Base-by-base conservation (phyloP, 1,140 invertebrate genomes). In the Camponotus floridanus region DNA sequence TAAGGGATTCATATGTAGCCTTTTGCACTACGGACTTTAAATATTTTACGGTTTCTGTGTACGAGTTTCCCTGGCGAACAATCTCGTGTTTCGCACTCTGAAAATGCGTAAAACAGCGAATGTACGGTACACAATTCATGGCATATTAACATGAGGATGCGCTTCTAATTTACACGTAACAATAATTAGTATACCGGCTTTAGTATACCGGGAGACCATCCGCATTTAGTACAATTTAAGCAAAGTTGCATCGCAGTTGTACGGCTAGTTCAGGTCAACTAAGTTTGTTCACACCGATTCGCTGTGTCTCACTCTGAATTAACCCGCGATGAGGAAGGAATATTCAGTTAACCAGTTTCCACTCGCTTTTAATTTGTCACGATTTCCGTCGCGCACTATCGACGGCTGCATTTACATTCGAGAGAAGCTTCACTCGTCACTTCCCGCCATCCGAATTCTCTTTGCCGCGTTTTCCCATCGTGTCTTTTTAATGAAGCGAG, bases 291-390 rank as follows among this genome's bases (percentile, higher is more conserved):
- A 9, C 48, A 18, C 51, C 51, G 65, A 81, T 81, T 61, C 26
- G 51, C 68, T 26, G 5, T 33, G 13, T 81, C 67, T 39, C 57
- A 18, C 42, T 36, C 18, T 26, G 48, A 11, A 81, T 81, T 70
- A 61, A 15, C 39, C 36, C 55, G 67, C 45, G 51, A 62, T 33
- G 26, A n/a, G 18, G 57, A 74, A 18, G 18, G 79, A 61, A 73
- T 73, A 83, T 61, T 73, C 26, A 45, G 42, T 74, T 81, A 81
- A 68, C 55, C 67, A 26, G 67, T 59, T 1, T 21, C 33, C n/a
- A 39, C 55, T 62, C 68, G 67, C 55, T 83, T 51, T 83, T 83
- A 83, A 83, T 83, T 83, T 61, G 57, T 74, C 55, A 48, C 68
- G 57, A 83, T 83, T 61, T 83, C 13, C 68, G 61, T 74, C 79